Percentiles rank a stretch among this genome's conserved stretches.
Conservation (phyloP, 2,888 invertebrate species). For the Parapristionchus giblindavisi region DNA sequence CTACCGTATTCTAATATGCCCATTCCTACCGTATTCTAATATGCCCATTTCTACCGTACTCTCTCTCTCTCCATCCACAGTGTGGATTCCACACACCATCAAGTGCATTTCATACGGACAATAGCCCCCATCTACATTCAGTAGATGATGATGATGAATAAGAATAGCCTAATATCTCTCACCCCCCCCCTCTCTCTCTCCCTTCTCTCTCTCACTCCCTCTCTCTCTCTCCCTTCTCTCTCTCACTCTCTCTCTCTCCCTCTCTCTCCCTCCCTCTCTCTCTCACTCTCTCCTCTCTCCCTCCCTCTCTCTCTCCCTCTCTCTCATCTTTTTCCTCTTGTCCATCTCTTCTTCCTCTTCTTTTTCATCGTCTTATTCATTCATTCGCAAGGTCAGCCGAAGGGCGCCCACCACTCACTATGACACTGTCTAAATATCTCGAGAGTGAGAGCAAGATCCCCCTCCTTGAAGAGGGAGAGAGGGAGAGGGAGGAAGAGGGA, state of each 20-base stretch:
- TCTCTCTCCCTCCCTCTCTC: background rate
- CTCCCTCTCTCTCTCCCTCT: background rate
- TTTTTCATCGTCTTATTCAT: background rate
- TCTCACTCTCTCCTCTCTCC: background rate
- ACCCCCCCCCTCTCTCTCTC: too few species aligned
- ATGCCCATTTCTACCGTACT: too few species aligned
- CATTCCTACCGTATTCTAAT: too few species aligned
- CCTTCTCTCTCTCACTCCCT: too few species aligned
- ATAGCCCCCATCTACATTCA: background rate
- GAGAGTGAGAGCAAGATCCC: slow-evolving; percentile 9
- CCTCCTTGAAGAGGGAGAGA: background rate
- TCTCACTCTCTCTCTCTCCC: slow-evolving; percentile 1
- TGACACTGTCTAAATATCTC: too few species aligned
- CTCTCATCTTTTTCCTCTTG: background rate
- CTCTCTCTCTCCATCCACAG: too few species aligned
- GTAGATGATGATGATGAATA: too few species aligned
- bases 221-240: background rate
- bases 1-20: too few species aligned
- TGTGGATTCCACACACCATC: too few species aligned
- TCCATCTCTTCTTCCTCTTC: background rate
- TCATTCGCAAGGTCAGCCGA: slow-evolving; percentile 1
- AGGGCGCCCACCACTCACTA: background rate
- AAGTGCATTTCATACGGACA: background rate
- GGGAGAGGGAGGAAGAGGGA: background rate
- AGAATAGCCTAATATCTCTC: too few species aligned